Base-by-base conservation (phyloP, 2,888 invertebrate genomes). In the Trachelus stipa region DNA sequence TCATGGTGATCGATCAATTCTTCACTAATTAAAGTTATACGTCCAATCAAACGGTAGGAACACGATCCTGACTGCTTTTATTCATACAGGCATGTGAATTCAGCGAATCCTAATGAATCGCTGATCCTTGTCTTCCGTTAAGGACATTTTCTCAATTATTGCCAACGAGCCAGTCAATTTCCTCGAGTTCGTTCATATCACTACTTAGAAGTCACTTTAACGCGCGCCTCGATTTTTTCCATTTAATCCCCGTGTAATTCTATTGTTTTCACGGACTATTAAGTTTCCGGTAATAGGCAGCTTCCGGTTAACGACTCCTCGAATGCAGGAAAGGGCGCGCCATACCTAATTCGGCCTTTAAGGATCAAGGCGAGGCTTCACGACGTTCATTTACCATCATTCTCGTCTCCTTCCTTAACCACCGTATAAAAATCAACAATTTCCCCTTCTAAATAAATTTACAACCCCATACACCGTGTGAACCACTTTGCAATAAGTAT, bases 181-280 rank as follows among this genome's bases (percentile, higher is more conserved):
- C 85, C 86, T 85, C 78, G 79, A 12, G 75, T 68, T 73, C 75
- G 75, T 31, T 12, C 71, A 71, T 71, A 71, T 80, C 35, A 33
- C 34, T 30, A 69, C 73, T n/a, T 23, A n/a, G 74, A 68, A 34
- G 73, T 23, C 40, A 56, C 34, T 69, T 76, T 34, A 31, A 33
- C 71, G 30, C n/a, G 34, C 76, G 68, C 73, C 76, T 76, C 79
- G 68, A 77, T 90, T 89, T 90, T 88, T 89, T 56, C 56, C 56
- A 89, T 89, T 89, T 87, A 88, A 90, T 89, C 87, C 87, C 87
- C 85, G 85, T 85, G 90, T 91, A 91, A 91, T 91, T 91, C 91
- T 90, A 91, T 91, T 91, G 91, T 91, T 88, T 91, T 91, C 90
- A 91, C 90, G 91, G 91, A 89, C 91, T 91, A 91, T 91, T 91